Base-by-base conservation (phyloP, 2,797 vertebrate species). In the Argya squamiceps region DNA sequence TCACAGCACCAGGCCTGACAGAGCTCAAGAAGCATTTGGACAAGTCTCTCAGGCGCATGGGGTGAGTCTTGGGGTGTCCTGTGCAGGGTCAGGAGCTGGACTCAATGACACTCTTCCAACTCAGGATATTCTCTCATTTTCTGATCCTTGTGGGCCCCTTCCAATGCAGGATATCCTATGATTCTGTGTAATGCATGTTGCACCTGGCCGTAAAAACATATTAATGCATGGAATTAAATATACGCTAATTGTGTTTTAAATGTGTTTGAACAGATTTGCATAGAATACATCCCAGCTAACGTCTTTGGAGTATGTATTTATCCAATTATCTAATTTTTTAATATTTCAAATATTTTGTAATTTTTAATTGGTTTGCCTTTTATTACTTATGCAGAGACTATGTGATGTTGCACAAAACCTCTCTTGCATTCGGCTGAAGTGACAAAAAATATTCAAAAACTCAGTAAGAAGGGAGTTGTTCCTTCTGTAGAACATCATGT, bases 371-470 rank as follows among this genome's bases (percentile, higher is more conserved):
- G 32, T 49, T 87, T 94, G 50, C 58, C 34, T 86, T 93, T 97
- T 93, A 88, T 95, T 95, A 76, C 47, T 88, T 95, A 63, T 65
- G 52, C 49, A 89, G 71, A 91, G 22, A 71, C 93, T 73, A 74
- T 44, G 5, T 82, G 64, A 78, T 24, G 46, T 76, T 84, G 55
- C 7, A 47, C 65, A 87, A 53, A 94, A 39, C 50, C 59, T 95
- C 36, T 52, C 22, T 30, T 84, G 55, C 22, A 87, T 27, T 24
- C 37, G 76, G 23, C 18, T 85, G 44, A 83, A 80, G n/a, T 85
- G 59, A 92, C 39, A 95, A 92, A 69, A 36, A 53, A 81, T 90
- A 78, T 58, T 89, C 17, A 93, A 89, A 93, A 95, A 36, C 41
- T 92, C n/a, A 65, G 39, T 76, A 44, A 78, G 62, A 92, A 79